phyloP scores from a whole-genome alignment of 2,888 invertebrate genomes.

The Pocota personata region DNA sequence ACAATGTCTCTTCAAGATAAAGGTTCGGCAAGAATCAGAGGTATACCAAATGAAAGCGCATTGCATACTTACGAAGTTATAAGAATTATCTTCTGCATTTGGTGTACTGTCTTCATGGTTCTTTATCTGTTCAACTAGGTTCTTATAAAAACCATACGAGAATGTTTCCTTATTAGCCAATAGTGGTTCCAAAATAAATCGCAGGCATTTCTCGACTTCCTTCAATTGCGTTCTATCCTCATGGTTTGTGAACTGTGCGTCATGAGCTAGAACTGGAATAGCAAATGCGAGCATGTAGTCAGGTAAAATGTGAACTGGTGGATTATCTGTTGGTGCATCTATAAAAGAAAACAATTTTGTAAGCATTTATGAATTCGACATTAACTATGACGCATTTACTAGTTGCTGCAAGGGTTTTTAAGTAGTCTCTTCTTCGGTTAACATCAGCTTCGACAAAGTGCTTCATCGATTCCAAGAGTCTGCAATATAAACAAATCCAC shows the following conservation, averaged over 20 bases:
- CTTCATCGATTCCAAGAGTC: constrained; percentile 84
- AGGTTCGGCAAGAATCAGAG: not conserved
- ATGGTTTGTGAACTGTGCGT: constrained; percentile 91
- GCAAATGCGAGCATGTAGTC: constrained; percentile 99
- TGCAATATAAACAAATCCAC: constrained; percentile 52
- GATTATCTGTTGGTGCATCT: constrained; percentile 80
- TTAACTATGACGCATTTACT: constrained; percentile 74
- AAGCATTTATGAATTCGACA: not conserved
- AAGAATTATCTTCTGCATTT: constrained; percentile 90
- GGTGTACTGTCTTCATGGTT: constrained; percentile 93
- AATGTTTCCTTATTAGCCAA: constrained; percentile 97
- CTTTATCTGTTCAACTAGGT: constrained; percentile 96
- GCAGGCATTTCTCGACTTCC: constrained; percentile 92
- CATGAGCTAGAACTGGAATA: constrained; percentile 97
- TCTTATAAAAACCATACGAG: constrained; percentile 97
- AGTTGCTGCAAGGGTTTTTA: constrained; percentile 90
- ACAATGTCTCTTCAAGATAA: not conserved
- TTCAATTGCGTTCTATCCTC: constrained; percentile 90
- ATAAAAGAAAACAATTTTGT: not conserved
- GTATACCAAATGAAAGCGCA: not conserved
- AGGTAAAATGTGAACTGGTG: constrained; percentile 94
- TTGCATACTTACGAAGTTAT: constrained; percentile 89
- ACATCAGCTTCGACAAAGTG: constrained; percentile 95
- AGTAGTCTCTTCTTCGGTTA: constrained; percentile 94
- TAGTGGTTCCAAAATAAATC: constrained; percentile 97